These are phyloP conservation scores for Drosophila mayri DNA, from an alignment of 1,140 invertebrate genomes.

Conservation along the genomic window DNA sequence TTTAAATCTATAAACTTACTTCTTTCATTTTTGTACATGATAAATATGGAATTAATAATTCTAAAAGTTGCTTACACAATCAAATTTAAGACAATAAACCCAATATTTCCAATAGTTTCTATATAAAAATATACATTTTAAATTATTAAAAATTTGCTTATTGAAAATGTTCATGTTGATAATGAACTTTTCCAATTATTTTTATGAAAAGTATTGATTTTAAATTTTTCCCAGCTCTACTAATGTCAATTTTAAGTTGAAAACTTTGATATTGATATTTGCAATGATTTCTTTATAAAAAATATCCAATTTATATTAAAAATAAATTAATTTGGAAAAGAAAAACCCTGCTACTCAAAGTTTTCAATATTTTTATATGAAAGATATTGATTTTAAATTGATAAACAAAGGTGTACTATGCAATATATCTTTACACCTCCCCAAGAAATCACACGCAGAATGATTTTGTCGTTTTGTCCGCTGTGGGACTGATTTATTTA, in stretches of 20 bases:
- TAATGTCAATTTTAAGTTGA: too few relatives aligned
- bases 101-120: too few relatives aligned
- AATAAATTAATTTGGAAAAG: background rate
- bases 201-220: too few relatives aligned
- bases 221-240: too few relatives aligned
- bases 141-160: background rate
- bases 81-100: background rate
- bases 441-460: background rate
- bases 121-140: background rate
- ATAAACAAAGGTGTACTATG: background rate
- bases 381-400: background rate
- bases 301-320: background rate
- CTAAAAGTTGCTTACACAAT: too few relatives aligned
- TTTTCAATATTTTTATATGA: background rate
- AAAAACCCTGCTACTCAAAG: background rate
- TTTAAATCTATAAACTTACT: too few relatives aligned
- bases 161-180: too few relatives aligned
- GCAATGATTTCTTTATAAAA: background rate
- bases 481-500: conserved; percentile 14
- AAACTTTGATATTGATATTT: too few relatives aligned
- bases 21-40: background rate
- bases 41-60: background rate
- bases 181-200: too few relatives aligned
- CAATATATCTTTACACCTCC: background rate
- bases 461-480: background rate